These are phyloP conservation scores for Gymnothorax javanicus DNA, from an alignment of 2,797 vertebrate genomes.

Conservation along the genomic window DNA sequence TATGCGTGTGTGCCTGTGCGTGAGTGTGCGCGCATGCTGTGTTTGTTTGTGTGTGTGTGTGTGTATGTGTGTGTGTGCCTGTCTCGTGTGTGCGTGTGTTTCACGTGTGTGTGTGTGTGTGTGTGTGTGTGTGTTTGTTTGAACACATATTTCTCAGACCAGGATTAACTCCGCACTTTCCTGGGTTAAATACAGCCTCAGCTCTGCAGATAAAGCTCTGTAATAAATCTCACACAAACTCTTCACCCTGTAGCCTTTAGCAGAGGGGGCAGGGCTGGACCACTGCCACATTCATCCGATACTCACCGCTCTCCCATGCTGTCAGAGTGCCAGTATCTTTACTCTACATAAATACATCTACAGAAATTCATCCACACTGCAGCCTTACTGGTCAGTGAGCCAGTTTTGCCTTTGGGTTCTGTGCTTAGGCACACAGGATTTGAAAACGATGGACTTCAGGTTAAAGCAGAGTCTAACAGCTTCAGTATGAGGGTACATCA, in stretches of 20 bases:
- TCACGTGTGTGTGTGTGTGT: no score
- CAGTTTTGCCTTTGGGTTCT: no score
- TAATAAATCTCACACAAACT: background rate
- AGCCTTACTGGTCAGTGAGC: no score
- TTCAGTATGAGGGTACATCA: no score
- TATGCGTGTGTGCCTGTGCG: no score
- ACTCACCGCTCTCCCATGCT: background rate
- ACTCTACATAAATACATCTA: background rate
- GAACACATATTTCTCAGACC: background rate
- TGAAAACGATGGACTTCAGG: no score
- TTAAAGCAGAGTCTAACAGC: no score
- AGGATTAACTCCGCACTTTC: background rate
- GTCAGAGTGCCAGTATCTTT: background rate
- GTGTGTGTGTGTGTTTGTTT: background rate
- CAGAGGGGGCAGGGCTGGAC: background rate
- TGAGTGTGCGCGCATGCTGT: no score
- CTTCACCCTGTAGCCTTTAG: background rate
- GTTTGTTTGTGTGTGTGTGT: no score
- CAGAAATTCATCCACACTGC: background rate
- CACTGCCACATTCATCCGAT: background rate
- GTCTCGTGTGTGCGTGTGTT: background rate
- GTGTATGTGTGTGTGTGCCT: no score
- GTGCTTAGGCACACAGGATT: no score
- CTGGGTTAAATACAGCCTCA: background rate
- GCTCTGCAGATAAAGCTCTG: constrained; percentile 1